These are phyloP conservation scores for Gymnarchus niloticus DNA, from an alignment of 2,113 vertebrate species.

Conservation along the genomic window DNA sequence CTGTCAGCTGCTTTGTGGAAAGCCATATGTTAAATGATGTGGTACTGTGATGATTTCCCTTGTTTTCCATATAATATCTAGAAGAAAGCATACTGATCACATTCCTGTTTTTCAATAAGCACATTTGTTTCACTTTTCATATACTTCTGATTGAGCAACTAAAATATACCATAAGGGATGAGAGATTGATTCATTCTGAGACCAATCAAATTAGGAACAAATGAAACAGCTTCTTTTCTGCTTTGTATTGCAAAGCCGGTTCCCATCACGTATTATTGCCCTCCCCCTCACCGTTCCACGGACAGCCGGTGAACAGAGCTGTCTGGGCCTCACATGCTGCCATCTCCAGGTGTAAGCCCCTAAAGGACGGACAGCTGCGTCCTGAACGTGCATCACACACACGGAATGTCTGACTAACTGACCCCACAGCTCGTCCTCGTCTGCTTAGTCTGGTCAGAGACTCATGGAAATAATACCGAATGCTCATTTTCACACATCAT, in stretches of 20 bases:
- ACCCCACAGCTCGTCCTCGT: constrained; percentile 37
- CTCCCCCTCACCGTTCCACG: constrained; percentile 23
- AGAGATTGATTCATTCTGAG: not conserved
- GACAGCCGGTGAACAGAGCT: constrained; percentile 33
- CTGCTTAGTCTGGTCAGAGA: constrained; percentile 22
- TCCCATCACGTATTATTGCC: not conserved
- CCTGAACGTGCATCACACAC: constrained; percentile 30
- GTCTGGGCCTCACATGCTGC: constrained; percentile 41
- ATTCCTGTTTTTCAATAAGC: not conserved
- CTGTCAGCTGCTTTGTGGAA: not conserved
- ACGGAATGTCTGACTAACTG: constrained; percentile 45
- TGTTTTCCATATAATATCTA: not conserved
- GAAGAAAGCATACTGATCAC: not conserved
- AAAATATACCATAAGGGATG: not conserved
- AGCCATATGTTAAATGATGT: not conserved
- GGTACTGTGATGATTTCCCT: not conserved
- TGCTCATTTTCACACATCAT: not conserved
- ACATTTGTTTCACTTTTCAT: not conserved
- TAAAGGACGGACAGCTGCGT: constrained; percentile 39
- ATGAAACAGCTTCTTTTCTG: not conserved
- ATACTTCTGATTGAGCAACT: not conserved
- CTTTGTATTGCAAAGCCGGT: not conserved
- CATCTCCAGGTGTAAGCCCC: constrained; percentile 24
- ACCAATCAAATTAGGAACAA: not conserved
- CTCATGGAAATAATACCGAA: not conserved